Evolutionary conservation across 2,797 vertebrate species (phyloP).

Genomic region (Onychomys torridus): DNA sequence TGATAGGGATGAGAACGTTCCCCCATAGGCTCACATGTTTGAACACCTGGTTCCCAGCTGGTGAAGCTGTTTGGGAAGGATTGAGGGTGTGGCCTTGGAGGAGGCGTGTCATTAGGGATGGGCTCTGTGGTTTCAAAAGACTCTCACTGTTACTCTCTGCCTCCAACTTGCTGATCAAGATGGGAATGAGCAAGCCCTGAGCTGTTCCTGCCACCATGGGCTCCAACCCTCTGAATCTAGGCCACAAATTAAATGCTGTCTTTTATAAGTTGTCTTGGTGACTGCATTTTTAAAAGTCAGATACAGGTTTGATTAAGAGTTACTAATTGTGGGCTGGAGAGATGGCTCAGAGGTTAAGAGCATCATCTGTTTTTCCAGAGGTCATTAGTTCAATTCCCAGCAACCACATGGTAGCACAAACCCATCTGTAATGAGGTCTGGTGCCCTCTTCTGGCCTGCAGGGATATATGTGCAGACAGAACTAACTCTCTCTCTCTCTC

Average conservation of each 20-base stretch:
- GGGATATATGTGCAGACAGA: too few species aligned
- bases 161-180: not conserved
- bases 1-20: not conserved
- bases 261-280: not conserved
- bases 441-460: too few species aligned
- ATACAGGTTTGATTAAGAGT: not conserved
- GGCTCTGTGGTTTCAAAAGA: not conserved
- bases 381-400: too few species aligned
- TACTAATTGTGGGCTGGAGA: too few species aligned
- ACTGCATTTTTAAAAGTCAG: not conserved
- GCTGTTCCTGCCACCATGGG: not conserved
- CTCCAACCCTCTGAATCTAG: not conserved
- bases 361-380: too few species aligned
- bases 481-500: too few species aligned
- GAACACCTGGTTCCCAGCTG: not conserved
- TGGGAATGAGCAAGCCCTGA: not conserved
- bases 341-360: too few species aligned
- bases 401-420: too few species aligned
- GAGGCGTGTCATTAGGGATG: not conserved
- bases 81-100: not conserved
- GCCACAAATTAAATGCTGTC: not conserved
- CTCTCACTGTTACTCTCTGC: too few species aligned
- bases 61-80: not conserved
- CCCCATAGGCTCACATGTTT: not conserved
- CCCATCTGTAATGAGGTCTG: too few species aligned